Percentiles rank a stretch among this genome's conserved stretches.
Evolutionary conservation across 1,140 invertebrate genomes (phyloP).

Genomic region (Drosophila bocqueti): DNA sequence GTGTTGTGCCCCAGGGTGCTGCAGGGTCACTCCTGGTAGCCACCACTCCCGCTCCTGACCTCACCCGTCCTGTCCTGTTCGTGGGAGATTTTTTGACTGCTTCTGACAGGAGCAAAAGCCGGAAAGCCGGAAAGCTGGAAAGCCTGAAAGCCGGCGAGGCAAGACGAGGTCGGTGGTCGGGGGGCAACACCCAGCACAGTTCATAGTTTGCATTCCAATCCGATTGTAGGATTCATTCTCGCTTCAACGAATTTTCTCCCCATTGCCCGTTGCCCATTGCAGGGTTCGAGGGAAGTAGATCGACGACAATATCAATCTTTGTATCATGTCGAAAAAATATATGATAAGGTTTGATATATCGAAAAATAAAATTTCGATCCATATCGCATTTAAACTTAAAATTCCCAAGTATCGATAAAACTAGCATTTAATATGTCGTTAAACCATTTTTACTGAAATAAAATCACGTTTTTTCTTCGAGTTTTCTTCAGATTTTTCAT

Average conservation of each 20-base stretch:
- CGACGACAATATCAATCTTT: neutral
- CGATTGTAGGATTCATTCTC: slow-evolving; percentile 27
- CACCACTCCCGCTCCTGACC: neutral
- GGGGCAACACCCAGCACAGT: slow-evolving; percentile 3
- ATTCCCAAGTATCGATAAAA: too few species aligned
- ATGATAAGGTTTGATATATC: too few species aligned
- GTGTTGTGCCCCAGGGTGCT: slow-evolving; percentile 13
- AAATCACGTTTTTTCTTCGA: too few species aligned
- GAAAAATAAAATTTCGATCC: too few species aligned
- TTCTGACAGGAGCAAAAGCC: slow-evolving; percentile 24
- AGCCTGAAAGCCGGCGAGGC: neutral
- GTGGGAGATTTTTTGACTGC: slow-evolving; percentile 21
- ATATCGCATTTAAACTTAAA: too few species aligned
- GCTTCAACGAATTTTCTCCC: slow-evolving; percentile 1
- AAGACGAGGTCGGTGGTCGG: neutral
- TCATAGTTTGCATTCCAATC: slow-evolving; percentile 37
- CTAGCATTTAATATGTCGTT: too few species aligned
- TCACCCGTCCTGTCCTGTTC: neutral
- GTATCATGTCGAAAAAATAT: neutral
- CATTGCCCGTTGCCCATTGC: neutral
- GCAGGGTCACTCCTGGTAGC: neutral
- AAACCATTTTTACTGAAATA: too few species aligned
- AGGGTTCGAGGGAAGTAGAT: neutral
- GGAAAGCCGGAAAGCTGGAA: neutral
- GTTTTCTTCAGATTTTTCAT: too few species aligned